phyloP scores from a whole-genome alignment of 1,140 invertebrate genomes.

The Kradibia gibbosae region DNA sequence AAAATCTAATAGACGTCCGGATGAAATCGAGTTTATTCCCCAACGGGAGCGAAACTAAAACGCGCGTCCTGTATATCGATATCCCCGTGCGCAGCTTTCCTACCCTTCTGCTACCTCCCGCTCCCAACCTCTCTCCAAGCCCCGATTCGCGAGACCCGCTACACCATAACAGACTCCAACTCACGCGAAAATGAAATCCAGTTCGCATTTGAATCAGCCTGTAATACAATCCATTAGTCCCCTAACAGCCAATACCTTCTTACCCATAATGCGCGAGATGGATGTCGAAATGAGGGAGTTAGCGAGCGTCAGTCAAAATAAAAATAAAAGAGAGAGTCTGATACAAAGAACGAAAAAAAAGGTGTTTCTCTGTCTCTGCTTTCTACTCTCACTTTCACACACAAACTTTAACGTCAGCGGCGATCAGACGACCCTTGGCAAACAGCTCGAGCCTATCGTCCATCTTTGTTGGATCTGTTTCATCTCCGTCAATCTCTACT shows the following conservation, averaged over 20 bases:
- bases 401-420: slow-evolving; percentile 38
- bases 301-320: slow-evolving; percentile 7
- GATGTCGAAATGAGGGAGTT: neutral
- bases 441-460: slow-evolving; percentile 3
- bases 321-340: slow-evolving; percentile 40
- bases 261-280: slow-evolving; percentile 54
- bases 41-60: slow-evolving; percentile 51
- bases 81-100: neutral
- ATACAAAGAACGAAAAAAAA: neutral
- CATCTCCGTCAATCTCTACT: slow-evolving; percentile 26
- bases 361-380: neutral
- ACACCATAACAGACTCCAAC: neutral
- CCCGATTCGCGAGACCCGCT: too few relatives aligned
- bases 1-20: slow-evolving; percentile 69
- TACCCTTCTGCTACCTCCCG: slow-evolving; percentile 53
- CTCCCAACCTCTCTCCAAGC: neutral
- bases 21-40: slow-evolving; percentile 67
- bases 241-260: slow-evolving; percentile 69
- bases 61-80: slow-evolving; percentile 30
- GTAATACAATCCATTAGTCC: slow-evolving; percentile 72
- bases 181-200: slow-evolving; percentile 67
- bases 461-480: slow-evolving; percentile 46
- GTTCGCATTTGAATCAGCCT: slow-evolving; percentile 71
- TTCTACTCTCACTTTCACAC: too few relatives aligned
- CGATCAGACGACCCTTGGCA: slow-evolving; percentile 55